Conservation (phyloP, 2,797 vertebrate genomes). For the Coluber constrictor region DNA sequence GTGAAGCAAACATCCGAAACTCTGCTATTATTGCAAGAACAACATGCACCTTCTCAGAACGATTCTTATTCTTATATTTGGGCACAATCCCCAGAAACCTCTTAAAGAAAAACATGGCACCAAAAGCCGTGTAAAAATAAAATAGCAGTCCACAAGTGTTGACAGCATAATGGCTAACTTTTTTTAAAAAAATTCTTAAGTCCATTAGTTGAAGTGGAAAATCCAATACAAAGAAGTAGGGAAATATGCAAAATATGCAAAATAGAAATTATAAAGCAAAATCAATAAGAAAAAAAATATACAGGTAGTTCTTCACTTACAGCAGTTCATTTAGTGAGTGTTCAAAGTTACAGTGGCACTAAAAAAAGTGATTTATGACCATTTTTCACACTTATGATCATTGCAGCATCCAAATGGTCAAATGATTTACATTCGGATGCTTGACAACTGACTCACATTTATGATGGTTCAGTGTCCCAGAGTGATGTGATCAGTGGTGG, state of each 20-base stretch:
- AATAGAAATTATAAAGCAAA: background rate
- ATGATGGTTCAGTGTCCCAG: too few species aligned
- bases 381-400: too few species aligned
- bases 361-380: too few species aligned
- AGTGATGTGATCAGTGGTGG: too few species aligned
- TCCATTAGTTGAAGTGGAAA: background rate
- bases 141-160: background rate
- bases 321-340: too few species aligned
- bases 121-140: background rate
- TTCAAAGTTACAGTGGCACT: too few species aligned
- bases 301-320: too few species aligned
- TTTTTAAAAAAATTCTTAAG: background rate
- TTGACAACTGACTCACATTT: too few species aligned
- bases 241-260: fast-evolving
- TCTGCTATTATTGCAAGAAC: background rate
- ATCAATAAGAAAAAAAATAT: constrained; percentile 18
- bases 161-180: background rate
- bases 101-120: background rate
- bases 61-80: background rate
- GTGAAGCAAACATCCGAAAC: background rate
- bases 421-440: too few species aligned
- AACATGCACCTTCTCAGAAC: background rate
- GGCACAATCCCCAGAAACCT: background rate
- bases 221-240: background rate
- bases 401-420: too few species aligned